Evolutionary conservation across 1,140 invertebrate species (phyloP).

Genomic region (Wasmannia auropunctata): DNA sequence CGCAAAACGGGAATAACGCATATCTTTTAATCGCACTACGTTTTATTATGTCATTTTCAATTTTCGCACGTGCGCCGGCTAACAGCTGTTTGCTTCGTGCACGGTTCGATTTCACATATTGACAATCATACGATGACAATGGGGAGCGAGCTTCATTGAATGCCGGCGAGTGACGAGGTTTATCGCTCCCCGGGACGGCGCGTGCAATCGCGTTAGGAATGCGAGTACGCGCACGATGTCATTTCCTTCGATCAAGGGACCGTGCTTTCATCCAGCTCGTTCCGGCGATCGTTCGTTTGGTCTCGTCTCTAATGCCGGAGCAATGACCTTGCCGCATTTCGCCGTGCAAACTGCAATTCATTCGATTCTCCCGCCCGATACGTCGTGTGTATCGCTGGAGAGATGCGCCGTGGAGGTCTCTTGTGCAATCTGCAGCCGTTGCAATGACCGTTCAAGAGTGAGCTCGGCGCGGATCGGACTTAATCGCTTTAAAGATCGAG

Average conservation of each 20-base stretch:
- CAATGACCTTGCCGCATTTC: conserved; percentile 77
- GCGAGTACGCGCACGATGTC: conserved; percentile 54
- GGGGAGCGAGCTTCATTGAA: conserved; percentile 44
- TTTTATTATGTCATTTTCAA: conserved; percentile 43
- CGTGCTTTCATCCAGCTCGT: conserved; percentile 71
- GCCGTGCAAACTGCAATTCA: conserved; percentile 72
- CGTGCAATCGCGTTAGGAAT: conserved; percentile 51
- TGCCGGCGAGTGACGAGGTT: conserved; percentile 62
- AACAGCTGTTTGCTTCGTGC: conserved; percentile 1
- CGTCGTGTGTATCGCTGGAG: conserved; percentile 28
- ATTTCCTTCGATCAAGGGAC: conserved; percentile 72
- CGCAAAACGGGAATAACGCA: not conserved
- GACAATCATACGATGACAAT: conserved; percentile 29
- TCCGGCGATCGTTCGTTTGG: conserved; percentile 69
- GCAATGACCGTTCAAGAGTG: conserved; percentile 68
- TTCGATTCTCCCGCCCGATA: conserved; percentile 50
- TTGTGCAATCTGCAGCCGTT: conserved; percentile 66
- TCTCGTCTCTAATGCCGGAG: conserved; percentile 72
- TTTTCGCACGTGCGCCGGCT: conserved; percentile 15
- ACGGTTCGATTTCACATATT: conserved; percentile 43
- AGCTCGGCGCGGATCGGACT: conserved; percentile 57
- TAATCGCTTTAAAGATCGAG: conserved; percentile 72
- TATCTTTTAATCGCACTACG: not conserved
- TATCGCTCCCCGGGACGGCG: conserved; percentile 40
- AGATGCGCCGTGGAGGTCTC: conserved; percentile 66